These are phyloP conservation scores for Heliconius aoede DNA, from an alignment of 2,888 invertebrate genomes.

Conservation along the genomic window DNA sequence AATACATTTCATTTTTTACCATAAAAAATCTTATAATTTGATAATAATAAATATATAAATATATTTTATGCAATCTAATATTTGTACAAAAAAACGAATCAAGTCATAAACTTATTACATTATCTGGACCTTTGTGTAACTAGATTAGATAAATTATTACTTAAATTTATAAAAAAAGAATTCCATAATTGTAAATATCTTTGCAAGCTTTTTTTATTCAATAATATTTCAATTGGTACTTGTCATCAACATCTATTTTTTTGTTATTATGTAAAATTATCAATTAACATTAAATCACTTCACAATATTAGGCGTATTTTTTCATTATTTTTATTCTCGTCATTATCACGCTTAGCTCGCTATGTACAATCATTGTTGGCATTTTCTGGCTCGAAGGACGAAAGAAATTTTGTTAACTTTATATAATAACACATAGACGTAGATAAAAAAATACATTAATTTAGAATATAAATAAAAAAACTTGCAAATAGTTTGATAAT, in stretches of 20 bases:
- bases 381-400: no score
- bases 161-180: background rate
- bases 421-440: no score
- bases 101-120: background rate
- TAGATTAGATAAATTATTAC: slow-evolving; percentile 3
- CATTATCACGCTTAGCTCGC: no score
- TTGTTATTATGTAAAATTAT: background rate
- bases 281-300: background rate
- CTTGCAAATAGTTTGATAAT: background rate
- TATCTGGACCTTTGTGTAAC: slow-evolving; percentile 23
- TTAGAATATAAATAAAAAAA: background rate
- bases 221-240: background rate
- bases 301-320: background rate
- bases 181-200: no score
- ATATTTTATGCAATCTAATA: slow-evolving; percentile 7
- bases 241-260: background rate
- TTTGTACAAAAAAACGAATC: background rate
- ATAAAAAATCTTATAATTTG: background rate
- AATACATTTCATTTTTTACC: background rate
- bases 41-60: background rate
- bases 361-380: no score
- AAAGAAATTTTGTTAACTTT: no score
- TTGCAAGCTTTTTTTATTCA: background rate
- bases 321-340: background rate
- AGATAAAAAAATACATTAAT: no score